Evolutionary conservation across 2,797 vertebrate species (phyloP).

Genomic region (Spatula clypeata): DNA sequence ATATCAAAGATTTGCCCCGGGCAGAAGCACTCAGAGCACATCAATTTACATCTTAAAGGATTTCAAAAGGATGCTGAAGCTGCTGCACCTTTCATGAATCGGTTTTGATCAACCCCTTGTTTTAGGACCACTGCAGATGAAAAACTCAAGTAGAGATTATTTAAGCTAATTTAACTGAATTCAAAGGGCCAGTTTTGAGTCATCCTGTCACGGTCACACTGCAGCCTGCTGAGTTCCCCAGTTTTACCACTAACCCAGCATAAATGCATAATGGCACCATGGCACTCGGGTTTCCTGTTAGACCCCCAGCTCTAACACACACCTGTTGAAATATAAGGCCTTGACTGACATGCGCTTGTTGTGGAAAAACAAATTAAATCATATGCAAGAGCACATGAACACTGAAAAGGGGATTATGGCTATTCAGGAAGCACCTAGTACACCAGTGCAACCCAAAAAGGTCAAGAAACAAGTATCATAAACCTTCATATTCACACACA

Average conservation of each 20-base stretch:
- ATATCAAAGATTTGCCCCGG: neutral
- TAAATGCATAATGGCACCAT: neutral
- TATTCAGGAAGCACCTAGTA: neutral
- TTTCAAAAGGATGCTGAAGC: neutral
- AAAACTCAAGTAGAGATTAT: neutral
- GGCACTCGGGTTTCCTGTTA: accelerated
- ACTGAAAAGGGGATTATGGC: neutral
- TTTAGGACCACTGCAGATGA: neutral
- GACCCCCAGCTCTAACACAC: neutral
- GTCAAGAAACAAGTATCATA: neutral
- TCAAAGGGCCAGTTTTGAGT: neutral
- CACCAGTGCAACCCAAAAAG: neutral
- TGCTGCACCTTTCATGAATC: neutral
- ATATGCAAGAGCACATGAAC: neutral
- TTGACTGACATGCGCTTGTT: neutral
- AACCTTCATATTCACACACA: neutral
- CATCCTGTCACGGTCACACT: neutral
- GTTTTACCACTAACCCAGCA: neutral
- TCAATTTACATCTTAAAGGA: neutral
- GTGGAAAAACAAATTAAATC: neutral
- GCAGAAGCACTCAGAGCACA: neutral
- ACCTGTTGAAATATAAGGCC: neutral
- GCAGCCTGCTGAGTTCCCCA: neutral
- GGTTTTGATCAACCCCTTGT: neutral
- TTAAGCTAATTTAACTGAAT: neutral